Evolutionary conservation across 1,140 invertebrate species (phyloP).

Genomic region (Drosophila varians): DNA sequence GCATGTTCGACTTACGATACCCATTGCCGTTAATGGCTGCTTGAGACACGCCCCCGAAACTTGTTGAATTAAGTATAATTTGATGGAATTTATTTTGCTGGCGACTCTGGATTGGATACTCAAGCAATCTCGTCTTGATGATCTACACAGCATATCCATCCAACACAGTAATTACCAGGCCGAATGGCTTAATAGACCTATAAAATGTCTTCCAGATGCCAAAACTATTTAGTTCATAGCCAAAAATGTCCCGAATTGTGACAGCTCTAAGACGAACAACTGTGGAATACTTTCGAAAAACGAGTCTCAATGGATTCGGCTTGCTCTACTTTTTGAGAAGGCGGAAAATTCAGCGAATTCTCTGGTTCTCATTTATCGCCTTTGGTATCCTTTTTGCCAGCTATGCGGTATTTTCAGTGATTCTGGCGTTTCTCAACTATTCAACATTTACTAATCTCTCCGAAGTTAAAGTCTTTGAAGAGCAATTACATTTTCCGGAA

Average conservation of each 20-base stretch:
- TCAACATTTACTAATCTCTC: slow-evolving; percentile 50
- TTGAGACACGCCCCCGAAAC: slow-evolving; percentile 40
- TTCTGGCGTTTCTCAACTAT: slow-evolving; percentile 44
- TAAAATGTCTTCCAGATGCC: slow-evolving; percentile 6
- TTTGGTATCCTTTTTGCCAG: slow-evolving; percentile 42
- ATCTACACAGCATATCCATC: neutral
- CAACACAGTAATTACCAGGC: slow-evolving; percentile 10
- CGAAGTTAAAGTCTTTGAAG: neutral
- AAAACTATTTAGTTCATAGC: slow-evolving; percentile 1
- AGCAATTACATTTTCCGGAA: slow-evolving; percentile 14
- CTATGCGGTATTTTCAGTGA: slow-evolving; percentile 33
- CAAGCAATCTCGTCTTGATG: neutral
- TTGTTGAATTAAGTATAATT: slow-evolving; percentile 72
- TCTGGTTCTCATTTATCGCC: slow-evolving; percentile 62
- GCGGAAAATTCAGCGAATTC: slow-evolving; percentile 54
- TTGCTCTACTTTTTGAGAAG: slow-evolving; percentile 57
- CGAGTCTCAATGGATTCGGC: slow-evolving; percentile 66
- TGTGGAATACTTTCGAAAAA: slow-evolving; percentile 67
- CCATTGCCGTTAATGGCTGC: slow-evolving; percentile 52
- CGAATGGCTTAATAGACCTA: neutral
- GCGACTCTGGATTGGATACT: no score
- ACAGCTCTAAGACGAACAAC: slow-evolving; percentile 35
- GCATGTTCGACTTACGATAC: slow-evolving; percentile 48
- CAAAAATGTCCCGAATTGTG: slow-evolving; percentile 46
- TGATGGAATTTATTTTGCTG: slow-evolving; percentile 29